These are phyloP conservation scores for Aviceda cuculoides DNA, from an alignment of 2,797 vertebrate genomes.

Conservation along the genomic window DNA sequence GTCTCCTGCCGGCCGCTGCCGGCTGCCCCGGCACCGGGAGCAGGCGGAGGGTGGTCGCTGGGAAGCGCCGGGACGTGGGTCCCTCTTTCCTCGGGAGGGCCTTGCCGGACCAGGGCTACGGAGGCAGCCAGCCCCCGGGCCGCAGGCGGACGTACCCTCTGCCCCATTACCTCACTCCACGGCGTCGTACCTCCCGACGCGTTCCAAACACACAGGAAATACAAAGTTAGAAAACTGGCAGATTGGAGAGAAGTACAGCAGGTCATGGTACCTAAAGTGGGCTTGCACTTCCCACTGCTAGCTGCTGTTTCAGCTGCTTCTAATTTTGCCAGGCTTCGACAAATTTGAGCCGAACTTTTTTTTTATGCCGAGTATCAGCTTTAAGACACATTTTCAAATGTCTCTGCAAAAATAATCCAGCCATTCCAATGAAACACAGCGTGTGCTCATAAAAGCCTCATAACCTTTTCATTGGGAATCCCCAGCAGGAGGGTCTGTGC, in stretches of 20 bases:
- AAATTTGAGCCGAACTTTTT: background rate
- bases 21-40: background rate
- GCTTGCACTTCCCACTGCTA: background rate
- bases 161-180: background rate
- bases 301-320: background rate
- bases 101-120: background rate
- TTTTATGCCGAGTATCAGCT: background rate
- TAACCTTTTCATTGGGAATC: background rate
- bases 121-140: background rate
- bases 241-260: background rate
- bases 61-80: fast-evolving
- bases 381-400: background rate
- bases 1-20: background rate
- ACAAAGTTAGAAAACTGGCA: background rate
- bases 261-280: background rate
- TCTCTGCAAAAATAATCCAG: background rate
- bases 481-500: background rate
- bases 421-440: background rate
- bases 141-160: background rate
- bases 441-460: background rate
- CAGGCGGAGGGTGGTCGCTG: background rate
- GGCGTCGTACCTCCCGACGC: background rate
- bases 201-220: background rate
- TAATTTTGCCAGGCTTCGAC: background rate
- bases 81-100: background rate